Conservation (phyloP, 2,797 vertebrate genomes). For the Allobates femoralis region DNA sequence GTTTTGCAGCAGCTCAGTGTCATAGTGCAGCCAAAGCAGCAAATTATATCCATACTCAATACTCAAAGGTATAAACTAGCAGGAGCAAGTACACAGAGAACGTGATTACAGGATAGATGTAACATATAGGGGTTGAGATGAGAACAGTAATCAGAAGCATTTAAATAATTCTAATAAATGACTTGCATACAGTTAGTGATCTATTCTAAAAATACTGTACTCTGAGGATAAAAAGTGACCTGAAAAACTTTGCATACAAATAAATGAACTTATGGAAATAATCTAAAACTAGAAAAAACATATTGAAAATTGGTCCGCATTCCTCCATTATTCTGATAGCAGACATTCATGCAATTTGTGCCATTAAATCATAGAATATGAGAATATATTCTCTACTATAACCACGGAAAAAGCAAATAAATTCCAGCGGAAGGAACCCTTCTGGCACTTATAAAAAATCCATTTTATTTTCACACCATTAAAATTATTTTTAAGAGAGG, state of each 20-base stretch:
- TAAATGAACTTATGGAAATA: background rate
- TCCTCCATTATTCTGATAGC: background rate
- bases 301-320: background rate
- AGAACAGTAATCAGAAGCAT: constrained; percentile 32
- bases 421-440: no score
- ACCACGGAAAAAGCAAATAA: no score
- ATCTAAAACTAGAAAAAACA: constrained; percentile 10
- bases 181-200: constrained; percentile 28
- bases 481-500: no score
- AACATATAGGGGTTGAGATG: constrained; percentile 7
- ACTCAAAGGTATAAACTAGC: constrained; percentile 1
- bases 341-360: background rate
- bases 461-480: no score
- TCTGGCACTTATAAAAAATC: no score
- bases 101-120: constrained; percentile 20
- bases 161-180: constrained; percentile 38
- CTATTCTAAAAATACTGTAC: constrained; percentile 30
- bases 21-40: background rate
- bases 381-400: background rate
- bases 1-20: background rate
- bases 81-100: constrained; percentile 25
- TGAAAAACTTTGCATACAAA: constrained; percentile 2
- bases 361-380: background rate
- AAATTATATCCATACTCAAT: constrained; percentile 10
- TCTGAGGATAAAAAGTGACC: constrained; percentile 22